A percentile compares a stretch with the other conserved stretches of the same genome.
phyloP scores from a whole-genome alignment of 2,888 invertebrate genomes.

The Lysandra coridon region DNA sequence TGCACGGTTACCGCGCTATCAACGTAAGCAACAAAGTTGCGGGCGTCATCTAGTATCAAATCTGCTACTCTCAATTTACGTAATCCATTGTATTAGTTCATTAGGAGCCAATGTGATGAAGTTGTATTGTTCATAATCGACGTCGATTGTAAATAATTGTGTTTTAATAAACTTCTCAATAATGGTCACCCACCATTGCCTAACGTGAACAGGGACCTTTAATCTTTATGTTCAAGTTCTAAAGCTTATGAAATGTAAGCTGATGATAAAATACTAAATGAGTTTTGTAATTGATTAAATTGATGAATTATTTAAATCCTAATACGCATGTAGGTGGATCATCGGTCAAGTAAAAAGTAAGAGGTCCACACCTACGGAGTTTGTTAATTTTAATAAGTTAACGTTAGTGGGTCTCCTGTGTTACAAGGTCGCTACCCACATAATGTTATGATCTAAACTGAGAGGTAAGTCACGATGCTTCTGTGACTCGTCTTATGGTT shows the following conservation, averaged over 20 bases:
- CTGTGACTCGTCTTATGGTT: too few species aligned
- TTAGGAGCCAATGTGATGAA: not conserved
- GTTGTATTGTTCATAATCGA: too few species aligned
- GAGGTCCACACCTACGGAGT: conserved; percentile 6
- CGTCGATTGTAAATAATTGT: too few species aligned
- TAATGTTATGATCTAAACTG: not conserved
- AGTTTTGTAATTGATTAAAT: conserved; percentile 3
- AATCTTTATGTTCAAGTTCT: not conserved
- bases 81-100: not conserved
- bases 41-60: too few species aligned
- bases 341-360: conserved; percentile 19
- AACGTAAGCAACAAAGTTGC: too few species aligned
- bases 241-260: not conserved
- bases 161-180: not conserved
- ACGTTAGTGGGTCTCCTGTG: not conserved
- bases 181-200: not conserved
- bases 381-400: not conserved
- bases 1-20: too few species aligned
- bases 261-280: not conserved
- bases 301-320: not conserved
- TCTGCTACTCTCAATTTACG: too few species aligned
- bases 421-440: conserved; percentile 21
- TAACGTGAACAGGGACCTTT: not conserved
- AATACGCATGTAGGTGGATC: not conserved
- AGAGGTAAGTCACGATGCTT: too few species aligned